Percentiles rank a stretch among this genome's conserved stretches.
These are phyloP conservation scores for Dermochelys coriacea DNA, from an alignment of 2,797 vertebrate species.

Conservation along the genomic window DNA sequence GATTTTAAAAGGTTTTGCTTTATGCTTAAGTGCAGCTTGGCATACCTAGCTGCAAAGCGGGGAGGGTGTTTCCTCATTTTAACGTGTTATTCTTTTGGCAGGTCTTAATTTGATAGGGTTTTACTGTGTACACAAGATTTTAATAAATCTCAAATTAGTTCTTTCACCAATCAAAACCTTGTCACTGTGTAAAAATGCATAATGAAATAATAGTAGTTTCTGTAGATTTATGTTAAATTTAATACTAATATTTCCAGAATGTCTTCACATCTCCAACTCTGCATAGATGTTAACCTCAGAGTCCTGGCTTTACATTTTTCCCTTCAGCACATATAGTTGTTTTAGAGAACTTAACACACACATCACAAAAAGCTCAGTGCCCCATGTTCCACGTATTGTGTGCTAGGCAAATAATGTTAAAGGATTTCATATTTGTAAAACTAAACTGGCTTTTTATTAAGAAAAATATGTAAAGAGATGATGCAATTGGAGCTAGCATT, in stretches of 20 bases:
- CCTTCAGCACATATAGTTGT: conserved; percentile 33
- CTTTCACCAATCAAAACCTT: background rate
- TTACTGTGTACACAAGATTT: background rate
- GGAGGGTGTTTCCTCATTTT: conserved; percentile 16
- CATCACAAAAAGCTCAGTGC: conserved; percentile 14
- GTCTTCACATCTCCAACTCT: conserved; percentile 46
- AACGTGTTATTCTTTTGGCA: conserved; percentile 1
- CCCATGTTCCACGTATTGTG: background rate
- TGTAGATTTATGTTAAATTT: conserved; percentile 34
- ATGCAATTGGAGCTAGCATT: background rate
- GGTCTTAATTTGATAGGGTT: conserved; percentile 9
- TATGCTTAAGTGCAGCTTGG: background rate
- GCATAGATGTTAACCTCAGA: conserved; percentile 38
- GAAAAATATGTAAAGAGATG: background rate
- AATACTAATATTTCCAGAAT: conserved; percentile 46
- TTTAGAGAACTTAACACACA: conserved; percentile 47
- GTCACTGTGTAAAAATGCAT: background rate
- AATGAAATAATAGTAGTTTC: conserved; percentile 7
- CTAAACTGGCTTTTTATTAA: conserved; percentile 16
- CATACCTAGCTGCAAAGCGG: background rate
- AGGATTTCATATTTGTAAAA: conserved; percentile 8
- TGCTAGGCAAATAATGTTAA: conserved; percentile 10
- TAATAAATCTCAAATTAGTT: background rate
- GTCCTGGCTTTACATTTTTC: conserved; percentile 18
- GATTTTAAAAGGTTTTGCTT: background rate